A percentile compares a stretch with the other conserved stretches of the same genome.
Evolutionary conservation across 2,113 vertebrate species (phyloP).

Genomic region (Lamprotornis superbus): DNA sequence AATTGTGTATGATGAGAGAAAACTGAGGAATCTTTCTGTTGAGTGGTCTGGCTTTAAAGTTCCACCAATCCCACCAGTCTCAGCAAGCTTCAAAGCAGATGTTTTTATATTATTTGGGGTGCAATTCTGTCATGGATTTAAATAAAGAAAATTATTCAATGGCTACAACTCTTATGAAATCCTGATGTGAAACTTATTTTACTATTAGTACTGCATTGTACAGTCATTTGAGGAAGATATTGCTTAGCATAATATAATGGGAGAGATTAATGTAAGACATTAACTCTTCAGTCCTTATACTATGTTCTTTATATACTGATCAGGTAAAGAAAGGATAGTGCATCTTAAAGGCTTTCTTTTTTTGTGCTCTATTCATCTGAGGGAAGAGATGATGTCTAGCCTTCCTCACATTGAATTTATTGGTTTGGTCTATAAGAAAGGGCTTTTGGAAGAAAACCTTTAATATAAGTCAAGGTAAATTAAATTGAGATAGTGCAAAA

Average conservation of each 20-base stretch:
- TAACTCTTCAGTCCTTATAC: constrained; percentile 1
- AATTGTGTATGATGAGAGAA: not conserved
- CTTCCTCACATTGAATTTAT: not conserved
- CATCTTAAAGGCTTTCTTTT: not conserved
- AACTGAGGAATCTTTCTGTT: not conserved
- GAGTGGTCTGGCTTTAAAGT: not conserved
- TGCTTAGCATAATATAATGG: not conserved
- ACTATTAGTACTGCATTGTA: not conserved
- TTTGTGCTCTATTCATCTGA: not conserved
- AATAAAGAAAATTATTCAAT: not conserved
- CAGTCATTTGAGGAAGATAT: not conserved
- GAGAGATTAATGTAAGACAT: constrained; percentile 1
- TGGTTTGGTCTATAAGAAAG: not conserved
- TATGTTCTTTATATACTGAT: not conserved
- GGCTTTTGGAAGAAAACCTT: constrained; percentile 14
- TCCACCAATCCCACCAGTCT: not conserved
- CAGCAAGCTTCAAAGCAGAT: not conserved
- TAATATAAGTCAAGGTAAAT: not conserved
- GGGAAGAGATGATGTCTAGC: not conserved
- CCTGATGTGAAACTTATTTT: not conserved
- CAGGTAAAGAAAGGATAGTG: not conserved
- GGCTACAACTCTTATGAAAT: not conserved
- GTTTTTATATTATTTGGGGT: not conserved
- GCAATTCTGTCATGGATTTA: not conserved
- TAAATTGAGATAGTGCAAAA: constrained; percentile 5